Evolutionary conservation across 1,140 invertebrate genomes (phyloP), one percentile per base, ranked within the genome.

Genomic region (Drosophila insularis): DNA sequence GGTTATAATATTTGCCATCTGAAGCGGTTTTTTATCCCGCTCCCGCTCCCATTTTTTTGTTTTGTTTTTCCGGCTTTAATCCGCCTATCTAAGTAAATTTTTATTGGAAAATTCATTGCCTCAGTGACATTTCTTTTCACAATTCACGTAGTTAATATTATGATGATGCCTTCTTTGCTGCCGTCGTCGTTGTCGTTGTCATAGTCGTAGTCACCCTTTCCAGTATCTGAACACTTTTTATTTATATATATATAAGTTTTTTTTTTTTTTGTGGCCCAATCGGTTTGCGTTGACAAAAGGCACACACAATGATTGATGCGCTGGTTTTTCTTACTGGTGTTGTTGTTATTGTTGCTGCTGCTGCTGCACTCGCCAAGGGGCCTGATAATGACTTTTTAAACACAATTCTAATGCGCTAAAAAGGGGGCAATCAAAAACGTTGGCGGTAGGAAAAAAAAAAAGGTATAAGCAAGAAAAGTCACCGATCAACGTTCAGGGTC

Each of bases 331-430:
- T 35, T 31, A 21, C 32, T 35, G 56, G 69, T 71, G 65, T 77
- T 77, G 72, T 69, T 77, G 74, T 50, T 43, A 43, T 77, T 71
- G 62, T 77, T 77, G 72, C 64, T 77, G 74, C 40, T 40, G 39
- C n/a, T 43, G 59, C 60, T 53, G 39, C 65, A 59, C 66, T 68
- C 61, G 65, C 65, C 50, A 58, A 54, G 71, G 74, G 66, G 71
- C 70, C 68, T 53, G 76, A 82, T 87, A 87, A 87, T 87, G 84
- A 87, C 84, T 82, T 87, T 87, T 87, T 89, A 89, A 87, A 82
- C 82, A 89, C 72, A 69, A 64, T 87, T 89, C 71, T 78, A 87
- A 87, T 82, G 75, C 79, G 81, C 75, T 82, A 86, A 84, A 75
- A 76, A 79, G 75, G 79, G 80, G 71, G 68, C 82, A 86, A 81